Conservation (phyloP, 2,113 vertebrate genomes). For the Coryphaenoides rupestris region DNA sequence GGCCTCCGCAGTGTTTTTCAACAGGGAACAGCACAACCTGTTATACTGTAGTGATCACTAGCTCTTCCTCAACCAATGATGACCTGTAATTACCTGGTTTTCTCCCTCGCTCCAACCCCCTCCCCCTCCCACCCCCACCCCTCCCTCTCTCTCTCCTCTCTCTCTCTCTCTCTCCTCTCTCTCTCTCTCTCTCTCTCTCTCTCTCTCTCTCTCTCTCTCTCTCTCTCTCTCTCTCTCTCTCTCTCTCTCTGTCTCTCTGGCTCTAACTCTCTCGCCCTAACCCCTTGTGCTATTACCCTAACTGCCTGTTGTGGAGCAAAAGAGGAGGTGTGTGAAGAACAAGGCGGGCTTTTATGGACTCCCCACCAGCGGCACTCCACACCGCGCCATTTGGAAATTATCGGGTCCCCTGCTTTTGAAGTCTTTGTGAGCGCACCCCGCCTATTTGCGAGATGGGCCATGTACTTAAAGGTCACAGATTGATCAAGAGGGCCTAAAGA, state of each 20-base stretch:
- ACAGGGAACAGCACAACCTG: conserved; percentile 83
- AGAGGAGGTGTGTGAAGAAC: conserved; percentile 89
- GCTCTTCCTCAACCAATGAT: conserved; percentile 92
- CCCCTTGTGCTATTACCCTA: conserved; percentile 91
- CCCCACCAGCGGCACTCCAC: conserved; percentile 92
- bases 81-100: conserved; percentile 96
- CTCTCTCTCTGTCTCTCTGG: conserved; percentile 25
- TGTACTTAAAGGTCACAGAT: conserved; percentile 97
- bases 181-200: too few species aligned
- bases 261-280: conserved; percentile 51
- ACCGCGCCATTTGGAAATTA: conserved; percentile 97
- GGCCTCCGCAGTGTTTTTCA: conserved; percentile 75
- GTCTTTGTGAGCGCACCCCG: conserved; percentile 97
- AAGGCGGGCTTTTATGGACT: conserved; percentile 95
- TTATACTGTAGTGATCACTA: conserved; percentile 95
- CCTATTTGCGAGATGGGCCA: conserved; percentile 96
- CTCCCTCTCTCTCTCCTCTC: too few species aligned
- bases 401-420: conserved; percentile 98
- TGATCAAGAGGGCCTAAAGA: conserved; percentile 97
- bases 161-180: too few species aligned
- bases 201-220: conserved; percentile 1
- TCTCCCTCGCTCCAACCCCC: conserved; percentile 16
- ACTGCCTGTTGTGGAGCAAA: conserved; percentile 93
- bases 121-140: neutral
- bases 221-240: conserved; percentile 16